Base-by-base conservation (phyloP, 1,140 invertebrate genomes). In the Solenopsis invicta region DNA sequence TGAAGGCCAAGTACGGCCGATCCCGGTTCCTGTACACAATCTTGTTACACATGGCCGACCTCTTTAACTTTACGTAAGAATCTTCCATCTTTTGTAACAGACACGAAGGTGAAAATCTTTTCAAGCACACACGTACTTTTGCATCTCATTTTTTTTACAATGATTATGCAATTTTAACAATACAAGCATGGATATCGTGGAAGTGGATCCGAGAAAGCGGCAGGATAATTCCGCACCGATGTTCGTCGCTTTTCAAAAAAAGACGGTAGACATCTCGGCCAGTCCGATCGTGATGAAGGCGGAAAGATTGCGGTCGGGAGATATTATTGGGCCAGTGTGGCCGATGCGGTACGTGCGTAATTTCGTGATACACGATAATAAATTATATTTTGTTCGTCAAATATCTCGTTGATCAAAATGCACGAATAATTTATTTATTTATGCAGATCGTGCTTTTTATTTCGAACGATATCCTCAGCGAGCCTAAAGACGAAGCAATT, bases 31-130 rank as follows among this genome's bases (percentile, higher is more conserved):
- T 88, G 1, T 92, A 87, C 6, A 48, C 34, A 1, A 41, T 92
- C 8, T 62, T 91, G 45, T 16, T 34, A 0, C 84, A 90, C n/a
- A n/a, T 92, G 18, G 82, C 91, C 16, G 85, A 92, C 54, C 74
- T 92, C 2, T 92, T 87, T 18, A 92, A 92, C 52, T 91, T 92
- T 29, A 91, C 91, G 90, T 92, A 92, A 90, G 86, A 71, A 24
- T 78, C 48, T 66, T 66, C 16, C 12, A 24, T 78, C 48, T 66
- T 66, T 24, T n/a, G 45, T 29, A 29, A 29, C 2, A 29, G 29
- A 29, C 29, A 29, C 2, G 9, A 16, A 56, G 18, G 24, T 18
- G 12, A 61, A 72, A 0, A n/a, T 67, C 29, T 56, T 10, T 29
- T 24, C 0, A 4, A 45, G 10, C 41, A 45, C 21, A n/a, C 34